phyloP scores from a whole-genome alignment of 2,797 vertebrate species.

The Danio kyathit region DNA sequence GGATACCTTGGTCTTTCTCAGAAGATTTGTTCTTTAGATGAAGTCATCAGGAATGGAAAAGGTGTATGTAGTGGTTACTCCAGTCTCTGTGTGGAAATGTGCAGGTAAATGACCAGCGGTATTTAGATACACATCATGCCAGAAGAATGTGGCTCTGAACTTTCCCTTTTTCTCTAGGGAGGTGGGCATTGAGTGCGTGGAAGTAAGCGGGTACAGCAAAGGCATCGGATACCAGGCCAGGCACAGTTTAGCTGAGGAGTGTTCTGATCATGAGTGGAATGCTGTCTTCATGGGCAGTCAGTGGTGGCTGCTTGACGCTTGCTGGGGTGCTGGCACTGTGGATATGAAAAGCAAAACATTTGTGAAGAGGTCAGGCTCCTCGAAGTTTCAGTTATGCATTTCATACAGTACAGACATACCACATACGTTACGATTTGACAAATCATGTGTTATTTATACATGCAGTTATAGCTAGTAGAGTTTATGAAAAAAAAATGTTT shows the following conservation, averaged over 20 bases:
- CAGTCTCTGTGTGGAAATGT: conserved; percentile 81
- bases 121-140: background rate
- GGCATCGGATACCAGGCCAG: conserved; percentile 76
- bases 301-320: conserved; percentile 84
- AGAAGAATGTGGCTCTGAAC: conserved; percentile 20
- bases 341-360: conserved; percentile 78
- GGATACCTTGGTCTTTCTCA: conserved; percentile 80
- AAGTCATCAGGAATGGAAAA: conserved; percentile 77
- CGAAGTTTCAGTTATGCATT: conserved; percentile 6
- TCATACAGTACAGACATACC: conserved; percentile 2
- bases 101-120: conserved; percentile 73
- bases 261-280: conserved; percentile 87
- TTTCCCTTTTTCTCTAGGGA: conserved; percentile 69
- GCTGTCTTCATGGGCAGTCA: conserved; percentile 76
- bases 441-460: background rate
- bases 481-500: no score
- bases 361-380: conserved; percentile 77
- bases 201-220: conserved; percentile 80
- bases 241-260: conserved; percentile 73
- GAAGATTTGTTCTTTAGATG: conserved; percentile 78
- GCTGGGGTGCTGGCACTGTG: conserved; percentile 85
- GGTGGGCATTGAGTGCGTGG: conserved; percentile 77
- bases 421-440: background rate
- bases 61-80: conserved; percentile 85
- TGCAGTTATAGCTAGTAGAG: no score